phyloP scores from a whole-genome alignment of 92 coral and sea anemone genomes.

The Isaurus tuberculatus region DNA sequence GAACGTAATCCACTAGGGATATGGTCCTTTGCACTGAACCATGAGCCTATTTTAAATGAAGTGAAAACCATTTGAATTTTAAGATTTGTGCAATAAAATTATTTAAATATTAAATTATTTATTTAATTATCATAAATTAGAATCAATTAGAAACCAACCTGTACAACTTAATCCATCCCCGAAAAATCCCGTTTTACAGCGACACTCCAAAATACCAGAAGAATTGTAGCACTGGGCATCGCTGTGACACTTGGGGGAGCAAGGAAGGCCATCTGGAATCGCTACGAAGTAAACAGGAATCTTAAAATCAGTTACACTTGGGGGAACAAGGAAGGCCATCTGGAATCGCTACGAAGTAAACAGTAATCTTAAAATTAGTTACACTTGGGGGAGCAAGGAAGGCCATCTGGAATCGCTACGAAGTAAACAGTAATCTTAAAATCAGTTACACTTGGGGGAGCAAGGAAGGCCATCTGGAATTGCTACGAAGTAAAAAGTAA shows the following conservation, averaged over 20 bases:
- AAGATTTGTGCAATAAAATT: too few species aligned
- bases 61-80: too few species aligned
- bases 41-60: too few species aligned
- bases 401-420: constrained; percentile 7
- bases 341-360: not conserved
- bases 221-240: constrained; percentile 26
- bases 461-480: not conserved
- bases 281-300: too few species aligned
- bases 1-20: too few species aligned
- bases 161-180: constrained; percentile 33
- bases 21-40: too few species aligned
- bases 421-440: too few species aligned
- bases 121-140: not conserved
- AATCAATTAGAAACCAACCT: not conserved
- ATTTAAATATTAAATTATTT: too few species aligned
- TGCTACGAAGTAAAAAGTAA: too few species aligned
- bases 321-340: constrained; percentile 18
- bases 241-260: constrained; percentile 30
- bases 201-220: constrained; percentile 17
- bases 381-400: constrained; percentile 24
- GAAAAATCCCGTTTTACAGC: constrained; percentile 11
- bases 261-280: not conserved
- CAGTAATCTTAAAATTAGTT: too few species aligned
- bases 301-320: constrained; percentile 32
- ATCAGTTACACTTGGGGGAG: constrained; percentile 31